These are phyloP conservation scores for Leptoteleia sp. DNA, from an alignment of 1,140 invertebrate species.

Conservation along the genomic window DNA sequence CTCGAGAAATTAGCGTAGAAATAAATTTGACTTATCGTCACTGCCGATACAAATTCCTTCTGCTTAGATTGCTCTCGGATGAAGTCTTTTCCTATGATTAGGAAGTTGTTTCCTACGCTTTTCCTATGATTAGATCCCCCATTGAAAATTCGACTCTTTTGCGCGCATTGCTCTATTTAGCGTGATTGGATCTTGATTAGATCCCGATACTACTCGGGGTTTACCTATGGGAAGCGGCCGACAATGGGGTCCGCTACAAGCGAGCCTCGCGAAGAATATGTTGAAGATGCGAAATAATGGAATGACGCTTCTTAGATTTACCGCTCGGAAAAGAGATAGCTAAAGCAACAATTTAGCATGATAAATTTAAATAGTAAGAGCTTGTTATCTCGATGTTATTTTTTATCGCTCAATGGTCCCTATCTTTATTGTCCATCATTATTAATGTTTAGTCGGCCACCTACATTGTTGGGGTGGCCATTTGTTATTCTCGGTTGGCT, in stretches of 20 bases:
- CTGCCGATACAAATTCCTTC: no score
- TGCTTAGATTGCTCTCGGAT: no score
- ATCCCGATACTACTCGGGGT: conserved; percentile 3
- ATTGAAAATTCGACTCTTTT: conserved; percentile 11
- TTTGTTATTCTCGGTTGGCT: conserved; percentile 27
- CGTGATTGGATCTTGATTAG: conserved; percentile 37
- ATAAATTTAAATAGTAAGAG: conserved; percentile 36
- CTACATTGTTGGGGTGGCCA: conserved; percentile 30
- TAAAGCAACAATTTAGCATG: conserved; percentile 21
- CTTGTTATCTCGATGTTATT: conserved; percentile 14
- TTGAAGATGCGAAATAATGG: conserved; percentile 11
- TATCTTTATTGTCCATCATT: conserved; percentile 34
- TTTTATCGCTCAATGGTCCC: conserved; percentile 10
- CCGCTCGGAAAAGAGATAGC: conserved; percentile 14
- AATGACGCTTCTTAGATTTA: conserved; percentile 23
- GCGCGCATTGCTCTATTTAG: conserved; percentile 12
- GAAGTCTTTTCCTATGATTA: conserved; percentile 18
- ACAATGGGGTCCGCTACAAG: conserved; percentile 9
- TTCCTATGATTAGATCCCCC: conserved; percentile 20
- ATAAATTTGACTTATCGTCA: conserved; percentile 22
- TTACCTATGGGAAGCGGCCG: conserved; percentile 5
- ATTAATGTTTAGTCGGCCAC: conserved; percentile 29
- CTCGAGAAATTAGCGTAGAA: no score
- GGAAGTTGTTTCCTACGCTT: no score
- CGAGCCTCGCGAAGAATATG: conserved; percentile 8